phyloP scores from a whole-genome alignment of 2,888 invertebrate species.

The Crepidodera aurea region DNA sequence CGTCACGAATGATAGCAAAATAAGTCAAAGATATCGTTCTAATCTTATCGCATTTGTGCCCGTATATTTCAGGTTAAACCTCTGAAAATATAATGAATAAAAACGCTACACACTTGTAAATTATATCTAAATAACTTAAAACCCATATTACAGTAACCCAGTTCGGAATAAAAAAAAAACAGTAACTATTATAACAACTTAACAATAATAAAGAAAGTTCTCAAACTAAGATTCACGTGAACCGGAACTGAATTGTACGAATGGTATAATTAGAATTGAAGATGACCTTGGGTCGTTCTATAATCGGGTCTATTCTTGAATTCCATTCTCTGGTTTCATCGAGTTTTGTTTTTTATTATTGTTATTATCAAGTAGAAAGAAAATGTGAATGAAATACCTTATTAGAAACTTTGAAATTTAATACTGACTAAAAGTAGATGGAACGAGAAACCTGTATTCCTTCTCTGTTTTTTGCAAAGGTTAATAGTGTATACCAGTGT shows the following conservation, averaged over 20 bases:
- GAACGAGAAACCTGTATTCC: too few species aligned
- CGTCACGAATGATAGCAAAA: not conserved
- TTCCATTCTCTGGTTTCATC: not conserved
- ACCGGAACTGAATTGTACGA: slow-evolving; percentile 12
- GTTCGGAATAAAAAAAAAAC: slow-evolving; percentile 18
- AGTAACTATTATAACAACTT: slow-evolving; percentile 19
- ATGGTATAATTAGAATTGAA: slow-evolving; percentile 19
- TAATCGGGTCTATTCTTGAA: slow-evolving; percentile 1
- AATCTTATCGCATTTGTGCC: slow-evolving; percentile 5
- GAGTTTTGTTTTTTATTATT: not conserved
- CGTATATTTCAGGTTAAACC: slow-evolving; percentile 11
- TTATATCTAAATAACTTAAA: slow-evolving; percentile 17
- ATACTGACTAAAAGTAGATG: too few species aligned
- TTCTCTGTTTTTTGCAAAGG: too few species aligned
- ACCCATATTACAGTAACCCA: slow-evolving; percentile 32
- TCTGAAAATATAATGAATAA: slow-evolving; percentile 3
- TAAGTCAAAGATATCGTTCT: slow-evolving; percentile 10
- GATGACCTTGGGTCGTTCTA: slow-evolving; percentile 22
- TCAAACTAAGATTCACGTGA: slow-evolving; percentile 22
- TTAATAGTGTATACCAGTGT: too few species aligned
- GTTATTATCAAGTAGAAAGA: too few species aligned
- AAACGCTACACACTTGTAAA: not conserved
- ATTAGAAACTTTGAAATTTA: too few species aligned
- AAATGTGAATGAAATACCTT: too few species aligned
- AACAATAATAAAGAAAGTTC: slow-evolving; percentile 30